Evolutionary conservation across 2,797 vertebrate species (phyloP).

Genomic region (Lutjanus campechanus): DNA sequence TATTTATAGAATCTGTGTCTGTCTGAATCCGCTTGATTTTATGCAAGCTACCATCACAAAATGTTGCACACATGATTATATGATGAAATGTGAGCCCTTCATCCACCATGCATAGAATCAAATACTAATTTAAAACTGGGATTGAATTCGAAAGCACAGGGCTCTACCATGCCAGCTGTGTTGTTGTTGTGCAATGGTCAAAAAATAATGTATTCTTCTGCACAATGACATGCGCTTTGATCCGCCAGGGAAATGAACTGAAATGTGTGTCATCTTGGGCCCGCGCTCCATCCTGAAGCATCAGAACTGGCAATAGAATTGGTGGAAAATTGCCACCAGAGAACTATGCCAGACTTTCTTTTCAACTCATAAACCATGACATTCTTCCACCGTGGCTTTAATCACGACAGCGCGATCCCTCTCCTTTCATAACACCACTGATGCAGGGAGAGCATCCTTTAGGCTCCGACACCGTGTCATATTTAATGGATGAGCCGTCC

Average conservation of each 20-base stretch:
- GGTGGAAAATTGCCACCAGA: conserved; percentile 50
- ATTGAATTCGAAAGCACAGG: conserved; percentile 6
- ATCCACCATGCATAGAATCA: not conserved
- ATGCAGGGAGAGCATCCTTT: conserved; percentile 42
- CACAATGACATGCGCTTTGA: conserved; percentile 17
- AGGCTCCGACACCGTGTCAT: conserved; percentile 47
- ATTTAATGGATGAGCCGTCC: conserved; percentile 70
- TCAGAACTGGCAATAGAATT: conserved; percentile 33
- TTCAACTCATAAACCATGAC: conserved; percentile 47
- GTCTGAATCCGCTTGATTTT: conserved; percentile 29
- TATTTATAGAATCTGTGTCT: conserved; percentile 57
- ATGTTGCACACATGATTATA: conserved; percentile 9
- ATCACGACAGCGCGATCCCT: conserved; percentile 39
- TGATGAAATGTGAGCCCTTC: conserved; percentile 22
- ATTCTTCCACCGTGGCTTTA: conserved; percentile 39
- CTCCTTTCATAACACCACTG: conserved; percentile 46
- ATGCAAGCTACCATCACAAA: not conserved
- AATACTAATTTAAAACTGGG: conserved; percentile 21
- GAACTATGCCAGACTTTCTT: conserved; percentile 50
- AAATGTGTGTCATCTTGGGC: conserved; percentile 20
- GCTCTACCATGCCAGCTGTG: not conserved
- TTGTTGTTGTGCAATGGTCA: conserved; percentile 4
- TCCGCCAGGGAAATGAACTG: conserved; percentile 23
- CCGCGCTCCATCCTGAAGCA: conserved; percentile 25
- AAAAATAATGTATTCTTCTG: not conserved